These are phyloP conservation scores for Petrocephalus zakoni DNA, from an alignment of 2,113 vertebrate genomes.

Conservation along the genomic window DNA sequence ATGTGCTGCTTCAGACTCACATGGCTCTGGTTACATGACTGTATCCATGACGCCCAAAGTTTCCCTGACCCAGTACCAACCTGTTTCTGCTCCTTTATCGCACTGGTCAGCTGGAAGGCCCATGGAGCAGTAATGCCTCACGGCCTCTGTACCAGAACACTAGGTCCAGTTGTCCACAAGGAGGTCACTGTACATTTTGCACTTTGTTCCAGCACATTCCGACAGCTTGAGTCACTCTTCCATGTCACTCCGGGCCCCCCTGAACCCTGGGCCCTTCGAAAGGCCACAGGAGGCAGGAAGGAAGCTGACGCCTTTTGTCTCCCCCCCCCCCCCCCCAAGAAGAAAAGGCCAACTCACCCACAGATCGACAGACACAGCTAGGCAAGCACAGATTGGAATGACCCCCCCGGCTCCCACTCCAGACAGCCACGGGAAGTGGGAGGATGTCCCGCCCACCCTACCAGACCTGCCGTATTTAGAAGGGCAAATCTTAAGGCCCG, in stretches of 20 bases:
- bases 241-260: neutral
- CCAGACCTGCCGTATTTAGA: slow-evolving; percentile 2
- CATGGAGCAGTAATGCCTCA: neutral
- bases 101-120: neutral
- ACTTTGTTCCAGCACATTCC: slow-evolving; percentile 12
- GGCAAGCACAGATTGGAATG: neutral
- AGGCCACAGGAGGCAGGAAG: slow-evolving; percentile 9
- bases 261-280: neutral
- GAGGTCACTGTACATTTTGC: neutral
- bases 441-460: neutral
- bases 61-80: neutral
- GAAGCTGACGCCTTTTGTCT: neutral
- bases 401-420: neutral
- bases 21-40: neutral
- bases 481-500: neutral
- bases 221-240: neutral
- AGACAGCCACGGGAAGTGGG: neutral
- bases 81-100: neutral
- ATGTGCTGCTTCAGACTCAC: neutral
- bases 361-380: neutral
- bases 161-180: neutral
- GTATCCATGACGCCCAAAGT: neutral
- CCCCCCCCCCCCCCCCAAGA: neutral
- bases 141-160: neutral
- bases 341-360: slow-evolving; percentile 9